Base-by-base conservation (phyloP, 2,113 vertebrate species). In the Pedionomus torquatus region DNA sequence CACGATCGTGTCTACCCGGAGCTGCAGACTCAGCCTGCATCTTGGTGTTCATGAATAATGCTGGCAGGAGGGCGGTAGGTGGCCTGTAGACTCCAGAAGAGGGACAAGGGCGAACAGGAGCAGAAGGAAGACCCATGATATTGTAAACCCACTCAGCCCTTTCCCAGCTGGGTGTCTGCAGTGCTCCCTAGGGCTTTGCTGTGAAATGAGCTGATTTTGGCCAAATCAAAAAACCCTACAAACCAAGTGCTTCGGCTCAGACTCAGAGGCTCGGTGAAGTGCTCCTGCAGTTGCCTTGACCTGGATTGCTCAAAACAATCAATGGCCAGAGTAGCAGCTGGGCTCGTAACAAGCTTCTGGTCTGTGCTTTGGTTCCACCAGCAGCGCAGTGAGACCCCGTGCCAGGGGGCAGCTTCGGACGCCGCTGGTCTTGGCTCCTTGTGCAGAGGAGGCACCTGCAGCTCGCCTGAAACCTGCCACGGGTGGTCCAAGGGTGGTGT, bases 401-500 rank as follows among this genome's bases (percentile, higher is more conserved):
- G 43, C 49, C 37, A 0, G 49, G 24, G 31, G 19, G 44, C 0
- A 0, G 37, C 51, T 21, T n/a, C 20, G 46, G 74, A 41, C 37
- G 24, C 24, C 13, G 37, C 18, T n/a, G 25, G 25, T 16, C 64
- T 35, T n/a, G 17, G 24, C 17, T 66, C 52, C 25, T 26, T 30
- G 19, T 21, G 37, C 33, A 46, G 33, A 43, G 44, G 30, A 51
- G 19, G 30, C 15, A 44, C 13, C 30, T 21, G 43, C 1, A 0
- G 31, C 44, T 74, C 26, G 9, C 52, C 51, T 4, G 3, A n/a
- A 76, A 17, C 51, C 24, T 79, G 28, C 55, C 43, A 7, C 14
- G 0, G 3, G 15, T 7, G 0, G 1, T 48, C 37, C 35, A 39
- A 72, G 35, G 20, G 20, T n/a, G 4, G 18, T 6, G 26, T n/a